Percentiles rank a stretch among this genome's conserved stretches.
Evolutionary conservation across 2,113 vertebrate species (phyloP).

Genomic region (Baryphthengus martii): DNA sequence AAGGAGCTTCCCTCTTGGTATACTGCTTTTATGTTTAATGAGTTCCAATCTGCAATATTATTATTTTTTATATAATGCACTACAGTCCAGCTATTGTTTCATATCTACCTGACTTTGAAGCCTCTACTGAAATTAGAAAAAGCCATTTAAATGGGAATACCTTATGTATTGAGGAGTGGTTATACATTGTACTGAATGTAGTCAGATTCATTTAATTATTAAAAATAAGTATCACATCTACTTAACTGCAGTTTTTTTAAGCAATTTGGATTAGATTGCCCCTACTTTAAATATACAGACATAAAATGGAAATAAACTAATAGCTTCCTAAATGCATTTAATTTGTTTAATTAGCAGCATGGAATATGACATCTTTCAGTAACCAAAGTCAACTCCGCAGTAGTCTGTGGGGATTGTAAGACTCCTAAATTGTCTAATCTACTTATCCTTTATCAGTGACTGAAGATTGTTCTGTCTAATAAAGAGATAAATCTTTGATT

Average conservation of each 20-base stretch:
- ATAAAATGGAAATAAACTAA: not conserved
- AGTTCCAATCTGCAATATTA: not conserved
- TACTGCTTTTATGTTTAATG: not conserved
- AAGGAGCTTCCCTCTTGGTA: not conserved
- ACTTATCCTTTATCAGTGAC: not conserved
- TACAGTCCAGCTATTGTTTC: not conserved
- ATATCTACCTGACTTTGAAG: not conserved
- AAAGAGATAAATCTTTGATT: not conserved
- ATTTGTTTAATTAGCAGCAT: not conserved
- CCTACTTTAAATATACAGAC: not conserved
- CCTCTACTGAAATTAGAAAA: not conserved
- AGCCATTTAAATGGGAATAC: not conserved
- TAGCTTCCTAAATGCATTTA: not conserved
- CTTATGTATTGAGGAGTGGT: accelerated
- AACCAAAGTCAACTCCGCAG: not conserved
- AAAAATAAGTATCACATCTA: not conserved
- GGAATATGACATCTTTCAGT: not conserved
- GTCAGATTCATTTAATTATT: not conserved
- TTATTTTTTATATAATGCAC: not conserved
- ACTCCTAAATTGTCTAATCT: not conserved
- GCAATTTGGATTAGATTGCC: not conserved
- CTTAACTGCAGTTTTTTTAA: not conserved
- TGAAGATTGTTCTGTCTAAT: not conserved
- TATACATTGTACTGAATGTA: not conserved
- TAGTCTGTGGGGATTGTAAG: not conserved